These are phyloP conservation scores for Drosophila colorata DNA, from an alignment of 2,888 invertebrate species.

Conservation along the genomic window DNA sequence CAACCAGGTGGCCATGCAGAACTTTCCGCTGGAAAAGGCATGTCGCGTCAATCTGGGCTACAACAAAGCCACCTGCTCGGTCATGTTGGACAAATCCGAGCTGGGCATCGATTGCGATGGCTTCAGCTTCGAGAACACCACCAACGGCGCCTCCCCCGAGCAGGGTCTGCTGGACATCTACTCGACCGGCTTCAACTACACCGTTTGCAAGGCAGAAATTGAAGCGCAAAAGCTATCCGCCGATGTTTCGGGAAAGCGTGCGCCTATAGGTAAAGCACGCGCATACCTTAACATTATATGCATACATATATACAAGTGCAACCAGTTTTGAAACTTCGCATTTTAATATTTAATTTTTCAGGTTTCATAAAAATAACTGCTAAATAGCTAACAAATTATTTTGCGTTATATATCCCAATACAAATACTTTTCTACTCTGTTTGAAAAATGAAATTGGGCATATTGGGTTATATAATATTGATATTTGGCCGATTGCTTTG, in stretches of 20 bases:
- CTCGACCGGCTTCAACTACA: conserved; percentile 77
- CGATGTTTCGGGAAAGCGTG: conserved; percentile 83
- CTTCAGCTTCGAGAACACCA: conserved; percentile 75
- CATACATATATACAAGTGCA: conserved; percentile 26
- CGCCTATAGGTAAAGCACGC: conserved; percentile 82
- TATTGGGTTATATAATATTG: neutral
- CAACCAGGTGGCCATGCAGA: conserved; percentile 83
- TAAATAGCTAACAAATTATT: conserved; percentile 13
- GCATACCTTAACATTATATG: neutral
- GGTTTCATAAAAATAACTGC: conserved; percentile 48
- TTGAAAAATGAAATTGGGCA: neutral
- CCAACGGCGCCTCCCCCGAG: conserved; percentile 61
- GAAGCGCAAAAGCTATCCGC: conserved; percentile 83
- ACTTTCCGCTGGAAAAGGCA: conserved; percentile 84
- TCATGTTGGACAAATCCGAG: conserved; percentile 82
- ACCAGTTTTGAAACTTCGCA: conserved; percentile 50
- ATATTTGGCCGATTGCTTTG: too few species aligned
- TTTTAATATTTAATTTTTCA: conserved; percentile 35
- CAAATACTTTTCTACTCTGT: neutral
- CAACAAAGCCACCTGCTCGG: conserved; percentile 76
- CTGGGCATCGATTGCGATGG: conserved; percentile 82
- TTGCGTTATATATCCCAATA: neutral
- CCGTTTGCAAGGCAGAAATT: conserved; percentile 84
- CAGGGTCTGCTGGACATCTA: conserved; percentile 53
- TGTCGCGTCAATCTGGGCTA: conserved; percentile 84